Base-by-base conservation (phyloP, 2,113 vertebrate genomes). In the Callionymus lyra region DNA sequence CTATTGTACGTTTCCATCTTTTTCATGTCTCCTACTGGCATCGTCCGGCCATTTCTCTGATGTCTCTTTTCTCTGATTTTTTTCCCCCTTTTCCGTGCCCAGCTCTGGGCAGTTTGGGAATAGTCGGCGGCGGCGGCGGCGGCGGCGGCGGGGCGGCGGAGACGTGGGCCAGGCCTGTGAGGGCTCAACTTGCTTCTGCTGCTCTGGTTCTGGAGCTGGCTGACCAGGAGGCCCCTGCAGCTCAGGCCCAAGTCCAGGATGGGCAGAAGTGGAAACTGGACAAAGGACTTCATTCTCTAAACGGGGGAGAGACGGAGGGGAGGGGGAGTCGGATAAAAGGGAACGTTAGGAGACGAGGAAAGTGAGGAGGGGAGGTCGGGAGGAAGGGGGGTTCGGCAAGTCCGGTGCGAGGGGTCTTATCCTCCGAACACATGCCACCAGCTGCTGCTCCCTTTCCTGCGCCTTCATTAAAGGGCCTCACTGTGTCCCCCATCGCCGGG, bases 401-500 rank as follows among this genome's bases (percentile, higher is more conserved):
- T 81, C 70, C 54, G 75, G 81, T 63, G 73, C 75, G 66, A 80
- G 77, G 83, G 85, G 86, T 88, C 87, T 88, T 86, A 86, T 72
- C 81, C 84, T 84, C 80, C 16, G 83, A 84, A 86, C 86, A 87
- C 83, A 82, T 81, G 80, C 81, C 82, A 85, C 83, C 84, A 86
- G 85, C 87, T 88, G 84, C 87, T 83, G 76, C 81, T 65, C 80
- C 76, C 76, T 76, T 77, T 83, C 84, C 73, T 62, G 83, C 70
- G 80, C 84, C 87, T 85, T 85, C 78, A 84, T 87, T 83, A 84
- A 82, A 80, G 76, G 66, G 78, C 64, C 61, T 77, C 77, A 79
- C 57, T 65, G 59, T 65, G 79, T 81, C 84, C 68, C 52, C 21
- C 61, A 17, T n/a, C n/a, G n/a, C n/a, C n/a, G n/a, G n/a, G n/a